These are phyloP conservation scores for Drosophila atripex DNA, from an alignment of 2,888 invertebrate genomes.

Conservation along the genomic window DNA sequence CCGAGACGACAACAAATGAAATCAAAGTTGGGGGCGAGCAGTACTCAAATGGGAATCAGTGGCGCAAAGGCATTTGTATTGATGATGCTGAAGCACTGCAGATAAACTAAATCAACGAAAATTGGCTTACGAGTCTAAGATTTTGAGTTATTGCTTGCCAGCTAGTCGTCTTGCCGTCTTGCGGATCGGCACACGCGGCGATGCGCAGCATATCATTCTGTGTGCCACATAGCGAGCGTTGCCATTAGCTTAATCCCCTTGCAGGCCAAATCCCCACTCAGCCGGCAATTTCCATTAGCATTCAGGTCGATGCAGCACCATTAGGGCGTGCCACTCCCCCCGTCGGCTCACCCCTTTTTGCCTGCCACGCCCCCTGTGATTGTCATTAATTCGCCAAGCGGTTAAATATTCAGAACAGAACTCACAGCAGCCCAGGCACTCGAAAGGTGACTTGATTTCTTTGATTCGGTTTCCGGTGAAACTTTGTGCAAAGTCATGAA, in stretches of 20 bases:
- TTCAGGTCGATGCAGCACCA: constrained; percentile 46
- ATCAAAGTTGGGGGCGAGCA: constrained; percentile 45
- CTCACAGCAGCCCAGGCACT: constrained; percentile 8
- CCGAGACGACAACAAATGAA: constrained; percentile 41
- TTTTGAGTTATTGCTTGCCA: constrained; percentile 64
- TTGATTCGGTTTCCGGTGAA: constrained; percentile 6
- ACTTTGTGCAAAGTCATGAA: constrained; percentile 34
- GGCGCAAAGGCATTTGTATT: constrained; percentile 65
- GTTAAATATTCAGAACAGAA: constrained; percentile 29
- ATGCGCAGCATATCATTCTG: constrained; percentile 61
- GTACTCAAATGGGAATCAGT: constrained; percentile 62
- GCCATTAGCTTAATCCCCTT: constrained; percentile 43
- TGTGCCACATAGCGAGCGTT: constrained; percentile 9
- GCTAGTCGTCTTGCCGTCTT: constrained; percentile 13
- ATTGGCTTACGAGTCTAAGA: constrained; percentile 70
- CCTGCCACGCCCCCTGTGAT: constrained; percentile 18
- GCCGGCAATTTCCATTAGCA: constrained; percentile 37
- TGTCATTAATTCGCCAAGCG: constrained; percentile 43
- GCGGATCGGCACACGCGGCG: constrained; percentile 43
- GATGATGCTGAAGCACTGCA: constrained; percentile 52
- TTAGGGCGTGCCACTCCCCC: constrained; percentile 23
- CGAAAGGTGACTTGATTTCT: constrained; percentile 41
- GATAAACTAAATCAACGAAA: constrained; percentile 76
- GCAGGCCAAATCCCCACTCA: constrained; percentile 30
- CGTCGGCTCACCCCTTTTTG: neutral